Evolutionary conservation across 2,888 invertebrate genomes (phyloP).

Genomic region (Agrochola lychnidis): DNA sequence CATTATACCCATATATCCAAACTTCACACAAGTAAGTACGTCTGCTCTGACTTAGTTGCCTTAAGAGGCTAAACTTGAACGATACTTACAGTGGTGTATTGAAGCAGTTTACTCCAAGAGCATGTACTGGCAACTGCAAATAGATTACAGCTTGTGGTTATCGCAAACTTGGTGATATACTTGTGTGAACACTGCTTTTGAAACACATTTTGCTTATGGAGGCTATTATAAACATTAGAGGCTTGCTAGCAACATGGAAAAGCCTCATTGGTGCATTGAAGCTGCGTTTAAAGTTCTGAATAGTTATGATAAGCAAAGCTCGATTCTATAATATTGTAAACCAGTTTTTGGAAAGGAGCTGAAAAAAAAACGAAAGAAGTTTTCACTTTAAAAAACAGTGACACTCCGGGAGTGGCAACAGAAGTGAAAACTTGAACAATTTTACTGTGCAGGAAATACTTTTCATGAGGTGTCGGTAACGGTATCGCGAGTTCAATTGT

Average conservation of each 20-base stretch:
- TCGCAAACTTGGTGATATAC: slow-evolving; percentile 34
- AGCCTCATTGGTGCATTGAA: neutral
- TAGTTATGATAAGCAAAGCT: neutral
- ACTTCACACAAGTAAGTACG: slow-evolving; percentile 20
- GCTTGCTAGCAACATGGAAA: neutral
- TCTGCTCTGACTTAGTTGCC: slow-evolving; percentile 49
- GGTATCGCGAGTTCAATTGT: no score
- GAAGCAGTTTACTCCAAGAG: slow-evolving; percentile 47
- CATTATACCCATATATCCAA: slow-evolving; percentile 9
- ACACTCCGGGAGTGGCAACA: no score
- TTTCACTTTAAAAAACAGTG: no score
- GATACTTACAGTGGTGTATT: slow-evolving; percentile 38
- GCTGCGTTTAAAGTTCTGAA: neutral
- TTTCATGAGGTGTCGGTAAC: no score
- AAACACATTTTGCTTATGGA: slow-evolving; percentile 39
- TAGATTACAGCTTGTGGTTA: slow-evolving; percentile 54
- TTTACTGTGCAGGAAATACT: no score
- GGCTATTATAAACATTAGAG: slow-evolving; percentile 15
- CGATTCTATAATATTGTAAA: neutral
- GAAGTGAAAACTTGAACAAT: no score
- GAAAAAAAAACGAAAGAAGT: no score
- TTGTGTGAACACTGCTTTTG: slow-evolving; percentile 40
- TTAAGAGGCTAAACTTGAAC: slow-evolving; percentile 52
- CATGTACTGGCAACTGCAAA: slow-evolving; percentile 43
- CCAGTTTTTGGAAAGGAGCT: neutral